phyloP scores from a whole-genome alignment of 2,888 invertebrate species.

The Smittia aterrima region DNA sequence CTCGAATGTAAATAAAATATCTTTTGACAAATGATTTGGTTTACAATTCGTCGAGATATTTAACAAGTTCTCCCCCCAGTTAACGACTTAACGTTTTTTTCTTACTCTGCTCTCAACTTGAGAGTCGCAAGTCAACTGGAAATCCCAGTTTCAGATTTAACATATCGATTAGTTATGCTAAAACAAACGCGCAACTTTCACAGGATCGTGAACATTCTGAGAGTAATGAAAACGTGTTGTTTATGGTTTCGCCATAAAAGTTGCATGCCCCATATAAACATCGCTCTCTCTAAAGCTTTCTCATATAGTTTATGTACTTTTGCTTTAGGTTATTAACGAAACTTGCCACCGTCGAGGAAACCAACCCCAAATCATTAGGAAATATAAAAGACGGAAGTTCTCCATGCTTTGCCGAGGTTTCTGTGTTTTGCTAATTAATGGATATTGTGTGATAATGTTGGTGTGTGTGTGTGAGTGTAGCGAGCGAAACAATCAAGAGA shows the following conservation, averaged over 20 bases:
- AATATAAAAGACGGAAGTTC: neutral
- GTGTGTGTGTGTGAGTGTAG: neutral
- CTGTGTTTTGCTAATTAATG: slow-evolving; percentile 1
- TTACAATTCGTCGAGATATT: too few species aligned
- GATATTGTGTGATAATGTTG: slow-evolving; percentile 11
- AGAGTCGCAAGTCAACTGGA: too few species aligned
- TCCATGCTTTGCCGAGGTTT: neutral
- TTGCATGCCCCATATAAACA: neutral
- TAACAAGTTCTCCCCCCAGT: too few species aligned
- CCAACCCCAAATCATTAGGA: neutral
- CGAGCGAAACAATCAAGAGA: neutral
- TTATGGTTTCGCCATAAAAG: slow-evolving; percentile 28
- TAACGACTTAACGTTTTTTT: too few species aligned
- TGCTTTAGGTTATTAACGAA: neutral
- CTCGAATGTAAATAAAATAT: neutral
- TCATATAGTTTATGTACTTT: neutral
- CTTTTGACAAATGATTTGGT: neutral
- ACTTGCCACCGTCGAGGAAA: neutral
- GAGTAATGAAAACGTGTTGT: slow-evolving; percentile 24
- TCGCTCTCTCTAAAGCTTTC: neutral
- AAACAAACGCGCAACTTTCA: too few species aligned
- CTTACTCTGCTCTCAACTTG: too few species aligned
- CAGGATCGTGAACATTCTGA: neutral
- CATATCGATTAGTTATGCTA: too few species aligned
- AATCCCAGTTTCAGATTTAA: too few species aligned